Evolutionary conservation across 2,797 vertebrate genomes (phyloP).

Genomic region (Loriculus beryllinus): DNA sequence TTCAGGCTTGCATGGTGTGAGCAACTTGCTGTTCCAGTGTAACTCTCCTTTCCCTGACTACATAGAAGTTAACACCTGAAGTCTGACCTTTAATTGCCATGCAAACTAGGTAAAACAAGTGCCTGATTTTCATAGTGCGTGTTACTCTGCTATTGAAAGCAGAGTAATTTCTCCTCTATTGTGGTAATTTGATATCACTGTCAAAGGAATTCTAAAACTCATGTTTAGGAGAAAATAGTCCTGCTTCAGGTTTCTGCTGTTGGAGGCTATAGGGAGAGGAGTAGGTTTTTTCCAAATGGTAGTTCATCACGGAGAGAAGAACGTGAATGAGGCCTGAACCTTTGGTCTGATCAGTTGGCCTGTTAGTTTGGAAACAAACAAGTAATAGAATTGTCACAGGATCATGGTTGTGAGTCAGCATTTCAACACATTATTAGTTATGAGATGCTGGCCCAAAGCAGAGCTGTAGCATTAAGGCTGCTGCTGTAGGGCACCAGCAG

Average conservation of each 20-base stretch:
- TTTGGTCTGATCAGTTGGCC: background rate
- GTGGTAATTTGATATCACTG: background rate
- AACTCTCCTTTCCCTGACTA: background rate
- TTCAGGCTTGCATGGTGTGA: background rate
- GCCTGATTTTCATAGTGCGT: background rate
- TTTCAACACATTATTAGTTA: background rate
- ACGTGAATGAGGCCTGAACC: accelerated
- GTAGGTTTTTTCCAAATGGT: background rate
- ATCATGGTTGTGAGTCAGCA: background rate
- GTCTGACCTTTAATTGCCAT: background rate
- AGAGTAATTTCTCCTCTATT: background rate
- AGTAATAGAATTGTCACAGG: background rate
- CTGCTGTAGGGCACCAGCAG: background rate
- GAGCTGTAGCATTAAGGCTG: background rate
- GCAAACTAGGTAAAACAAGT: background rate
- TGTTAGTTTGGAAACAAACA: background rate
- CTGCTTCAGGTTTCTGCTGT: background rate
- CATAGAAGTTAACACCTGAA: accelerated
- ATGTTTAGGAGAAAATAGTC: background rate
- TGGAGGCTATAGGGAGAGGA: no score
- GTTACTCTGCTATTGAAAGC: background rate
- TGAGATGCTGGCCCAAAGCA: background rate
- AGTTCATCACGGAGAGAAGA: background rate
- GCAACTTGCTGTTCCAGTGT: background rate
- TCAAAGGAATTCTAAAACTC: background rate